Evolutionary conservation across 2,113 vertebrate genomes (phyloP).

Genomic region (Crotalus horridus): DNA sequence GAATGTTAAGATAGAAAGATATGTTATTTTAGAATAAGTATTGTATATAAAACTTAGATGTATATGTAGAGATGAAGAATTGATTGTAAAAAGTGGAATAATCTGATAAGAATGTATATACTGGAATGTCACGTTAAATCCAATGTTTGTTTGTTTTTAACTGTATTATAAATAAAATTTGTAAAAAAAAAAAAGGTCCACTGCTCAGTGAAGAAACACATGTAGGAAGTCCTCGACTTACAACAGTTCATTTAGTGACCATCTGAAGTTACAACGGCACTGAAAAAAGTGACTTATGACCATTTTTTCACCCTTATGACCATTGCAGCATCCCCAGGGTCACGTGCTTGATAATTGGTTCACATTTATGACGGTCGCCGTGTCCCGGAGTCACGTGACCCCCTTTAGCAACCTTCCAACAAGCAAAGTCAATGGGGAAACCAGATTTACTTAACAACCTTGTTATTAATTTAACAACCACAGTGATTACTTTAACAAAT

Average conservation of each 20-base stretch:
- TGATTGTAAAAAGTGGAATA: too few species aligned
- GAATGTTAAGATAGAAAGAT: too few species aligned
- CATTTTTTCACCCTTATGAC: neutral
- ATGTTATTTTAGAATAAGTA: too few species aligned
- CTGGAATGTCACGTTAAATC: too few species aligned
- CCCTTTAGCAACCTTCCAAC: neutral
- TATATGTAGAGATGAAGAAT: too few species aligned
- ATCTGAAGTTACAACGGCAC: neutral
- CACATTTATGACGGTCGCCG: neutral
- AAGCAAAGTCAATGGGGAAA: neutral
- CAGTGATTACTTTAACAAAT: neutral
- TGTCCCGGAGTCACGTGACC: neutral
- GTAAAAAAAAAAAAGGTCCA: neutral
- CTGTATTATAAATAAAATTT: too few species aligned
- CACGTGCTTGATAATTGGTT: neutral
- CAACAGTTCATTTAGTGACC: neutral
- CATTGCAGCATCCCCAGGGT: neutral
- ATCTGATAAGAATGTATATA: too few species aligned
- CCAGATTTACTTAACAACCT: neutral
- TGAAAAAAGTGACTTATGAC: neutral
- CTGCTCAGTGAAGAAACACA: neutral
- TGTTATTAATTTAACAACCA: neutral
- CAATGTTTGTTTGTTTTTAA: too few species aligned
- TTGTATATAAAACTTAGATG: too few species aligned
- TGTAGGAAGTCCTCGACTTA: neutral